phyloP scores from a whole-genome alignment of 2,113 vertebrate species.

The Axis porcinus region DNA sequence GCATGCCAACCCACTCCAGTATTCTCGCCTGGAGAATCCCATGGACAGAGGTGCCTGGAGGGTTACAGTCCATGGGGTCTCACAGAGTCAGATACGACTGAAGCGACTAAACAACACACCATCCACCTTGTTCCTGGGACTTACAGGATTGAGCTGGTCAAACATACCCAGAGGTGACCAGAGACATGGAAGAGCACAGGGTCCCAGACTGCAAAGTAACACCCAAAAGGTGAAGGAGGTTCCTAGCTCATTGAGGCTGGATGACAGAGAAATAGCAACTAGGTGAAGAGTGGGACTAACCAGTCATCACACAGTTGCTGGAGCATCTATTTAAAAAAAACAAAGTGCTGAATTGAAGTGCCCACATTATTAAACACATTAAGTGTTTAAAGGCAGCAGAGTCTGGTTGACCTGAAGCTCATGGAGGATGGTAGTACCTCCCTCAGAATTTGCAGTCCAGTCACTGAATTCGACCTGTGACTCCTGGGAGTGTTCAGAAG shows the following conservation, averaged over 20 bases:
- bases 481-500: background rate
- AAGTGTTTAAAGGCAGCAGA: background rate
- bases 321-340: background rate
- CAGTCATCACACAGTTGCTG: background rate
- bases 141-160: background rate
- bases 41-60: background rate
- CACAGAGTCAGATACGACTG: background rate
- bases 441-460: no score
- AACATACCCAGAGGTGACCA: background rate
- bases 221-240: background rate
- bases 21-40: background rate
- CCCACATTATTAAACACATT: background rate
- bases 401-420: background rate
- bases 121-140: background rate
- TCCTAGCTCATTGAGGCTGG: background rate
- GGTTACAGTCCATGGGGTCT: background rate
- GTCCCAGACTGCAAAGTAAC: no score
- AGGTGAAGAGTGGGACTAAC: fast-evolving
- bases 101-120: background rate
- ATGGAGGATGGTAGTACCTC: fast-evolving
- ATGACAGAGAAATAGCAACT: background rate
- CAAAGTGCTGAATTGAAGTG: background rate
- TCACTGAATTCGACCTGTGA: background rate
- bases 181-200: background rate
- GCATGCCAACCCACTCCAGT: background rate